Conservation (phyloP, 2,113 vertebrate genomes). For the Microcebus tavaratra region DNA sequence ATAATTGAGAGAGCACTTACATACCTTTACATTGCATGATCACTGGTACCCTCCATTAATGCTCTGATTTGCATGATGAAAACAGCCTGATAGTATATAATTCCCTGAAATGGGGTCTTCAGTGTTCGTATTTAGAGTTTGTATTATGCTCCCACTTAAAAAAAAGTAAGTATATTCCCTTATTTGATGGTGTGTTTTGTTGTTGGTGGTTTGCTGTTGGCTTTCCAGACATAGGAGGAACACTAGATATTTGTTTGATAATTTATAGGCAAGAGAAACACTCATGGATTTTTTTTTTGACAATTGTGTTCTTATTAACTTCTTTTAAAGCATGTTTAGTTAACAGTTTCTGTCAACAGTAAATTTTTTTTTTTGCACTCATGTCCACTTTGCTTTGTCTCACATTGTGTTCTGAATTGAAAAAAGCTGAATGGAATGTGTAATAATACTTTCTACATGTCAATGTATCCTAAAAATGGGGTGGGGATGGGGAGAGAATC, state of each 20-base stretch:
- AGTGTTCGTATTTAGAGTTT: neutral
- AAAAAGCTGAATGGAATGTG: neutral
- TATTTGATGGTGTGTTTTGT: neutral
- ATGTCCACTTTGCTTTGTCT: neutral
- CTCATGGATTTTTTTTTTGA: neutral
- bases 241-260: neutral
- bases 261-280: neutral
- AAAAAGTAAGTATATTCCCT: neutral
- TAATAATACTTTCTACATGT: neutral
- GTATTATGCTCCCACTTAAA: neutral
- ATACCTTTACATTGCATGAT: neutral
- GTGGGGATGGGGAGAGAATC: neutral
- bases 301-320: neutral
- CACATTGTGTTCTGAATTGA: neutral
- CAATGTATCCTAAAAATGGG: neutral
- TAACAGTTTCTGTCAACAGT: neutral
- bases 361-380: neutral
- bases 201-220: neutral
- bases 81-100: neutral
- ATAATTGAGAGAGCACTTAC: neutral
- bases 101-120: neutral
- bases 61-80: neutral
- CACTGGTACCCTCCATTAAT: neutral
- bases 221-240: neutral
- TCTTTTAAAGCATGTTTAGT: neutral